These are phyloP conservation scores for Eriosoma lanigerum DNA, from an alignment of 1,140 invertebrate species.

Conservation along the genomic window DNA sequence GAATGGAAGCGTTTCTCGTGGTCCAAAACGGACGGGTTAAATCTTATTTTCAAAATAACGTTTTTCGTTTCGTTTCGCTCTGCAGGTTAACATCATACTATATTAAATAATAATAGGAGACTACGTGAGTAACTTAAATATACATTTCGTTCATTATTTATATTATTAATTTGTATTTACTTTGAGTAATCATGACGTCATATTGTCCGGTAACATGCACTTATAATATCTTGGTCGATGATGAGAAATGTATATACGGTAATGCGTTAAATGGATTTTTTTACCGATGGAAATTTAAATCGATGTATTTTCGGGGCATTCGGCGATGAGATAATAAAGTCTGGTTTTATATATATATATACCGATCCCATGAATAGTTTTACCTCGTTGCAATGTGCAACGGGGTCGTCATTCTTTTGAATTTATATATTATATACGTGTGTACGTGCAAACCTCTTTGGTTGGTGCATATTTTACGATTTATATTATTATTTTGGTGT, in stretches of 20 bases:
- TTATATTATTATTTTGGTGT: constrained; percentile 16
- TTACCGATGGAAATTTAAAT: constrained; percentile 7
- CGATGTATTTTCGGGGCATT: background rate
- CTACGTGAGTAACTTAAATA: background rate
- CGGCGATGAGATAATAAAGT: constrained; percentile 17
- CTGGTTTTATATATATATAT: background rate
- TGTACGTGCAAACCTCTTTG: background rate
- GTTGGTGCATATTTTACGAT: constrained; percentile 10
- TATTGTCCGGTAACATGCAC: background rate
- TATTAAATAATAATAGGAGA: too few relatives aligned
- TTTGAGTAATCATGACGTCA: background rate
- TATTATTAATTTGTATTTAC: background rate
- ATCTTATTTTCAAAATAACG: background rate
- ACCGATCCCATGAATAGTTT: constrained; percentile 28
- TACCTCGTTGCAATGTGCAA: background rate
- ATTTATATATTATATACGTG: background rate
- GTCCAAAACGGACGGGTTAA: background rate
- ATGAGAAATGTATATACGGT: background rate
- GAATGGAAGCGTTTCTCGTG: background rate
- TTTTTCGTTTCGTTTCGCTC: background rate
- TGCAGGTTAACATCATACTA: background rate
- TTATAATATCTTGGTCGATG: background rate
- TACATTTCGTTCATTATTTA: too few relatives aligned
- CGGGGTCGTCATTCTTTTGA: background rate
- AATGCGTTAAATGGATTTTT: background rate